Evolutionary conservation across 2,113 vertebrate genomes (phyloP).

Genomic region (Lasiurus borealis): DNA sequence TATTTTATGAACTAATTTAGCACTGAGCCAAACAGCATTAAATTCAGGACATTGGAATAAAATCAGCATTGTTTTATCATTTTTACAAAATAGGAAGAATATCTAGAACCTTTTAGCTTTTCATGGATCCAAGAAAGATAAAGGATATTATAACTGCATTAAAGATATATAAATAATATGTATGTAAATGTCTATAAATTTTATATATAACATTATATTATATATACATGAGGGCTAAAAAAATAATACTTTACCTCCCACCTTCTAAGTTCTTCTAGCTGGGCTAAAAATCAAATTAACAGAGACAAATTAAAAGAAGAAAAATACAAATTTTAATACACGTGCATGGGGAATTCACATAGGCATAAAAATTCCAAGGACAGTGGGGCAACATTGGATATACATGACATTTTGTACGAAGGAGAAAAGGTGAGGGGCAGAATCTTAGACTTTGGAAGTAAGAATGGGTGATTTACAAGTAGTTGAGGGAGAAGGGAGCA

Average conservation of each 20-base stretch:
- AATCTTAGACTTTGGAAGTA: background rate
- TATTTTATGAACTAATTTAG: slow-evolving; percentile 10
- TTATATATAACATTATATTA: background rate
- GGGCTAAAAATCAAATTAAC: background rate
- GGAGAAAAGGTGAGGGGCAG: background rate
- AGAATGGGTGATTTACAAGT: background rate
- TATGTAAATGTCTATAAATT: background rate
- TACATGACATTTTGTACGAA: background rate
- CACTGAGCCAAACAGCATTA: background rate
- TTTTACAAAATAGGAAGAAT: background rate
- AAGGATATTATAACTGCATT: background rate
- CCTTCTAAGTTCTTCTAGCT: background rate
- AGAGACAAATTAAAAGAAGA: background rate
- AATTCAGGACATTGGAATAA: background rate
- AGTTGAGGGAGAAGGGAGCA: background rate
- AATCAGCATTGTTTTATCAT: background rate
- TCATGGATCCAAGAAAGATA: background rate
- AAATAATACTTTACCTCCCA: background rate
- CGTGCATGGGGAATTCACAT: background rate
- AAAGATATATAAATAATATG: background rate
- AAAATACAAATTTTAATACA: background rate
- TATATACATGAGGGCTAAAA: background rate
- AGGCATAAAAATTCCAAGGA: background rate
- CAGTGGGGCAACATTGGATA: background rate
- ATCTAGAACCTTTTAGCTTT: background rate